Evolutionary conservation across 2,888 invertebrate genomes (phyloP), one percentile per base, ranked within the genome.

Genomic region (Xestia ashworthii): DNA sequence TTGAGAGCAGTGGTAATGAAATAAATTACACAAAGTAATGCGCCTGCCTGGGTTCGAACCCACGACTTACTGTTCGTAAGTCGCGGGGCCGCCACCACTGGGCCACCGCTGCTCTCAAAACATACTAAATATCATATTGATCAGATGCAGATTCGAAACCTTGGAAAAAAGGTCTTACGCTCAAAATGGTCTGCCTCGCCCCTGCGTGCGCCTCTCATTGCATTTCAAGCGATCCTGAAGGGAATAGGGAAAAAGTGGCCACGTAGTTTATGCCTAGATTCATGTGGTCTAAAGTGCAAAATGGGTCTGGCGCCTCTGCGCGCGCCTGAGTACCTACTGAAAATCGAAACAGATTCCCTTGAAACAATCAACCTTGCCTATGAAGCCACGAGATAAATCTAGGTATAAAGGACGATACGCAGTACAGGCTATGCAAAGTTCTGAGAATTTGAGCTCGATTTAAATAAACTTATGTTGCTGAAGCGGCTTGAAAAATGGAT

Each of bases 401-500:
- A 55, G 19, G 11, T 22, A 22, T 9, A 14, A 25, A 25, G 5
- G 16, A 22, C n/a, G 74, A 55, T 44, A 41, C 48, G 38, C 19
- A 74, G 14, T 14, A 16, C 19, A 58, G 14, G 46, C 4, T 75
- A 25, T 25, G 19, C 38, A n/a, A 16, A 50, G 19, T 75, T 64
- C 50, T 19, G 44, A 53, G 44, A 50, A 32, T 25, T 32, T 12
- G 32, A 64, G n/a, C 44, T 55, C 8, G 46, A 25, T 76, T 58
- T 25, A 46, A 53, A 64, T 62, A 75, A 44, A 44, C 3, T 55
- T 25, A 65, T 22, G 11, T 41, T 3, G 22, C 65, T 25, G 19
- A 53, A 44, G n/a, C n/a, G 38, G 32, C 9, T 22, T 32, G 16
- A 48, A 25, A 77, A 78, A 78, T 38, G 1, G 22, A 46, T n/a